Base-by-base conservation (phyloP, 2,113 vertebrate species). In the Motacilla alba region DNA sequence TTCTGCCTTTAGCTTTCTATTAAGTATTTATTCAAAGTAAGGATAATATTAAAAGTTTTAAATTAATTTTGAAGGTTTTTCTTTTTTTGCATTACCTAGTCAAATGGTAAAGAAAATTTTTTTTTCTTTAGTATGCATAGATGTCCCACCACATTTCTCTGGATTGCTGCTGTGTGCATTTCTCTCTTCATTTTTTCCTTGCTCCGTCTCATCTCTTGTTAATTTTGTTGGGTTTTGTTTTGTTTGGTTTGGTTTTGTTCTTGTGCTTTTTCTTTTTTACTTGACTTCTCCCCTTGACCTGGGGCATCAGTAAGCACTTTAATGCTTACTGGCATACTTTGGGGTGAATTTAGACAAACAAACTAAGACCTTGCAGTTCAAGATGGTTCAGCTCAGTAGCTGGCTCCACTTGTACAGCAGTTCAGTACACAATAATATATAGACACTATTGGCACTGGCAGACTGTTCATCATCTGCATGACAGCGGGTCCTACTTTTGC, bases 401-500 rank as follows among this genome's bases (percentile, higher is more conserved):
- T 95, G 78, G 30, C 50, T 86, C 39, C 15, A 19, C 67, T 95
- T 80, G 39, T 67, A 35, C 27, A 81, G 73, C 83, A 81, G 60
- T 72, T 91, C 86, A 52, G 47, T 60, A n/a, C 44, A 46, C 26
- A 75, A 60, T 89, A 93, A 83, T 67, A 77, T 90, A 55, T 86
- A 39, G 87, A 63, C 64, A 30, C 8, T 80, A 2, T 52, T 95
- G 92, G 87, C 84, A 28, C 81, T 84, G 43, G 26, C 39, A 91
- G 93, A 31, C 93, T 85, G 58, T 91, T 93, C 70, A 73, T 96
- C 84, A 80, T 89, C 50, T 87, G n/a, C 39, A 39, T 85, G 93
- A 89, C 93, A 95, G 95, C 11, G 0, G 50, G 59, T 94, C 87
- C 82, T 77, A 10, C 9, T 68, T 77, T 6, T 69, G 5, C 67